Base-by-base conservation (phyloP, 2,797 vertebrate species). In the Meriones psammophilus region DNA sequence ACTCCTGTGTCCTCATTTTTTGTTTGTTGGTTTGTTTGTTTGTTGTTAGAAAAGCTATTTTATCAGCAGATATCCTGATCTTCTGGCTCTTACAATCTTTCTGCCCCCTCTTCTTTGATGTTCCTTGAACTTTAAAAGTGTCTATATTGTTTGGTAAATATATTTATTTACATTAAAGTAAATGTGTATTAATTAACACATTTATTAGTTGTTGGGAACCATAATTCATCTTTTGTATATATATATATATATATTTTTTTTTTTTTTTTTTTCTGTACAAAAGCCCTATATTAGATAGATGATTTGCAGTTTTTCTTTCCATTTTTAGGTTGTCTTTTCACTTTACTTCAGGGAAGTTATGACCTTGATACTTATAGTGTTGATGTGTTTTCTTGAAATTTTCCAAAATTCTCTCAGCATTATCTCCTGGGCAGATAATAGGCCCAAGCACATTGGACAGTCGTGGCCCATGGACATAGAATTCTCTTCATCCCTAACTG, bases 341-440 rank as follows among this genome's bases (percentile, higher is more conserved):
- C 42, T 88, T 88, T 58, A 50, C 62, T 96, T 26, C 85, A 87
- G 42, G 90, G 42, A 69, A 39, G 50, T 80, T 20, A 50, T 80
- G 3, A 69, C 89, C 73, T 79, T 89, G 74, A 36, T 89, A 81
- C 89, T 84, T 92, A 28, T 17, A 71, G 14, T 77, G 64, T 85
- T 77, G 36, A 12, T 76, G 42, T 39, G 15, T 88, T 92, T 80
- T 20, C 46, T 78, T 12, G 87, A 89, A 78, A 26, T 10, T 83
- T 76, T 95, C 88, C 28, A 64, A 79, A 87, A 64, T 76, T 91
- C 69, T 36, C 42, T 94, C 20, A 80, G 0, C 86, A 17, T 89
- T 71, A 50, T 64, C 56, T 93, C 26, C 56, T 79, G 39, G 92
- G 68, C 33, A 17, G 39, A 58, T 62, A 68, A 86, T 71, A 80